These are phyloP conservation scores for Alethe castanea DNA, from an alignment of 2,113 vertebrate genomes.

Conservation along the genomic window DNA sequence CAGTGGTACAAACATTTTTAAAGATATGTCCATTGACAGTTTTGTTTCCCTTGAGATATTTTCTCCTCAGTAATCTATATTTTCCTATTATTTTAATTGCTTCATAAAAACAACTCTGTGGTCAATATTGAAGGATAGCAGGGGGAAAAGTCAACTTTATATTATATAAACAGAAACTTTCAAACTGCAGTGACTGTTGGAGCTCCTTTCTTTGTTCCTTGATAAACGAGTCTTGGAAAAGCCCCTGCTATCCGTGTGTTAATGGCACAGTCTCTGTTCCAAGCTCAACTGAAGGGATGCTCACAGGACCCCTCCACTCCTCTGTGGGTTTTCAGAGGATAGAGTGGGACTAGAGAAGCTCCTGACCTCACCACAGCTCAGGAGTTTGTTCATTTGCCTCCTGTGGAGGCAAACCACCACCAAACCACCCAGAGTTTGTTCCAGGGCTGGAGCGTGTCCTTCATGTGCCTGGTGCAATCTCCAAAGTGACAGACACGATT, in stretches of 20 bases:
- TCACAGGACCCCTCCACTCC: background rate
- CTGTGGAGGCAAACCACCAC: background rate
- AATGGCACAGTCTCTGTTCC: rapidly evolving
- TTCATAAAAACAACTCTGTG: background rate
- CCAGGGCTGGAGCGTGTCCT: rapidly evolving
- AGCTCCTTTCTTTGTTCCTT: background rate
- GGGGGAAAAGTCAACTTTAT: background rate
- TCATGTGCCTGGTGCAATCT: background rate
- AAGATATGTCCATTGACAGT: background rate
- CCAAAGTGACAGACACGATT: background rate
- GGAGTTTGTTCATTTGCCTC: background rate
- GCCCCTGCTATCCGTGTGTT: rapidly evolving
- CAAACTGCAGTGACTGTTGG: background rate
- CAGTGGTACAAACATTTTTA: background rate
- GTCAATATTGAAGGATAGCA: background rate
- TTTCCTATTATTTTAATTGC: background rate
- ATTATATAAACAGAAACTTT: background rate
- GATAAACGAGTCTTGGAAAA: background rate
- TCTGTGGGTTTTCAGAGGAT: background rate
- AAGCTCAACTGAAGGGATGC: no score
- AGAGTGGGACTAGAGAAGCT: background rate
- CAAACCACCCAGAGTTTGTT: background rate
- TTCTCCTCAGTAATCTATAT: background rate
- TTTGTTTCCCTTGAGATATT: background rate
- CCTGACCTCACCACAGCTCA: background rate